Conservation (phyloP, 64 coral and sea anemone genomes). For the Anthopleura sola region DNA sequence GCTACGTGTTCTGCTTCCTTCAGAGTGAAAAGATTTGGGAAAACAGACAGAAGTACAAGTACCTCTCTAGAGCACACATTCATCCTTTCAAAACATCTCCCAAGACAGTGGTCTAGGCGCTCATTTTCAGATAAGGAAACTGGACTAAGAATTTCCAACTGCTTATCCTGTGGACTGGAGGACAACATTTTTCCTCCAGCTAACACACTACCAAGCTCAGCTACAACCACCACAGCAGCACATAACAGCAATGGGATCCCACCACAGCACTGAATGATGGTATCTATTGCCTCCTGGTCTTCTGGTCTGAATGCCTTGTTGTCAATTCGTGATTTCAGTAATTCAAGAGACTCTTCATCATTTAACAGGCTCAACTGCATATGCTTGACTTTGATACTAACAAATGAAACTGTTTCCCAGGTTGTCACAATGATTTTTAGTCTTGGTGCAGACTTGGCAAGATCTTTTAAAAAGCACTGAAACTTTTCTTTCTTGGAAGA, state of each 20-base stretch:
- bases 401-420: not conserved
- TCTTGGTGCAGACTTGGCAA: not conserved
- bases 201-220: not conserved
- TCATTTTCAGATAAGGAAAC: not conserved
- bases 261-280: not conserved
- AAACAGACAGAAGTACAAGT: constrained; percentile 25
- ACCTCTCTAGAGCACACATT: not conserved
- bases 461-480: not conserved
- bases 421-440: not conserved
- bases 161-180: not conserved
- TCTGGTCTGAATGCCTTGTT: not conserved
- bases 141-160: not conserved
- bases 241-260: constrained; percentile 31
- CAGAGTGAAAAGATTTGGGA: constrained; percentile 20
- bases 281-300: not conserved
- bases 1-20: constrained; percentile 8
- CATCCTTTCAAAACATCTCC: not conserved
- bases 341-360: not conserved
- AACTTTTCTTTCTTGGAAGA: not conserved
- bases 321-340: constrained; percentile 12
- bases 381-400: not conserved
- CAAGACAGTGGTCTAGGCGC: not conserved
- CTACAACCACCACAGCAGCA: not conserved
- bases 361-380: constrained; percentile 9
- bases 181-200: not conserved